Percentiles rank a stretch among this genome's conserved stretches.
phyloP scores from a whole-genome alignment of 37 sponge, comb jelly and placozoan species.

The Beroe forskalii region DNA sequence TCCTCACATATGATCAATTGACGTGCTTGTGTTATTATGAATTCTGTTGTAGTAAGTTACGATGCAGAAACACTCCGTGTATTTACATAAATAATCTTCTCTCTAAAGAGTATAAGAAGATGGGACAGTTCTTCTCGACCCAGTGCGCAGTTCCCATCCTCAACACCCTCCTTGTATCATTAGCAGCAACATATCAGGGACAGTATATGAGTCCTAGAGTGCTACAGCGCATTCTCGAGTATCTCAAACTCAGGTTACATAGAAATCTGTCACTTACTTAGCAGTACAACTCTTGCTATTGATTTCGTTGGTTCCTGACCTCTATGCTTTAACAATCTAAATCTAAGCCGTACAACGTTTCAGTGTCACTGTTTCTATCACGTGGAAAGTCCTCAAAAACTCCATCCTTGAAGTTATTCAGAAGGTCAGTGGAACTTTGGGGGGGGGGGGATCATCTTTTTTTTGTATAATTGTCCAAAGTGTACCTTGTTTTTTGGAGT shows the following conservation, averaged over 20 bases:
- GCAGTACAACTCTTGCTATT: no score
- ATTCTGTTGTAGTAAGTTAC: no score
- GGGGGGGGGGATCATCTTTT: no score
- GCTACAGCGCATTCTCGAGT: conserved; percentile 52
- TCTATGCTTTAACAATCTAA: not conserved
- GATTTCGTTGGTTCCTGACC: not conserved
- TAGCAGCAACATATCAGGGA: conserved; percentile 74
- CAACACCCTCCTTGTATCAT: conserved; percentile 70
- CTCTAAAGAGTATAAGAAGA: conserved; percentile 60
- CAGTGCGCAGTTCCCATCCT: conserved; percentile 72
- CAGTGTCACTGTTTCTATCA: conserved; percentile 13
- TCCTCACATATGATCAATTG: no score
- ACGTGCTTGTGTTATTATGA: no score
- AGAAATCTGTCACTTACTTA: no score
- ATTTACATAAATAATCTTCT: no score
- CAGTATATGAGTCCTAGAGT: conserved; percentile 75
- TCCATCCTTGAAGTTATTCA: conserved; percentile 48
- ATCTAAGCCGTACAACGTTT: not conserved
- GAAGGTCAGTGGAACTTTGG: not conserved
- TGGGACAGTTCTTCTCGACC: conserved; percentile 36
- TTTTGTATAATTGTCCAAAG: no score
- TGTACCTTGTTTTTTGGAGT: no score
- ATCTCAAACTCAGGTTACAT: conserved; percentile 22
- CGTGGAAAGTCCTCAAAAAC: conserved; percentile 39
- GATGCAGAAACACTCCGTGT: no score